A percentile compares a stretch with the other conserved stretches of the same genome.
Conservation (phyloP, 1,140 invertebrate genomes). For the Brachionus manjavacas region DNA sequence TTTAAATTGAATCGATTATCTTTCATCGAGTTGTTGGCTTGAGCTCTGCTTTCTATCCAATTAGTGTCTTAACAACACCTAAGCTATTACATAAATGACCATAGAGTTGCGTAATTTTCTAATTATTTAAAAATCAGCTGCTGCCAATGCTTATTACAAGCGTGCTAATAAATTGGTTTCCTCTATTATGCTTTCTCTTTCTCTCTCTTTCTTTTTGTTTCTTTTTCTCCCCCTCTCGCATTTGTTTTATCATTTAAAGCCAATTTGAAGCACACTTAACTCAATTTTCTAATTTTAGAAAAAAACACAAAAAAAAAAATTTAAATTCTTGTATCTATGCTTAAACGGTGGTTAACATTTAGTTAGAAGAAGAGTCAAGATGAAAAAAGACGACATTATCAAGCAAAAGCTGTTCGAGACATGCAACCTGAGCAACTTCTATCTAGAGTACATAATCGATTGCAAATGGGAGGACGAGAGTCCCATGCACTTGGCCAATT, state of each 20-base stretch:
- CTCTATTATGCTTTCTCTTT: neutral
- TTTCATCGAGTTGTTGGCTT: neutral
- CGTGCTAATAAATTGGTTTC: neutral
- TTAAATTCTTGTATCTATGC: constrained; percentile 15
- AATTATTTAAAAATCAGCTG: neutral
- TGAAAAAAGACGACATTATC: constrained; percentile 42
- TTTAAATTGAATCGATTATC: neutral
- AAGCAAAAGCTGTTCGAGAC: constrained; percentile 39
- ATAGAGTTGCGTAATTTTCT: neutral
- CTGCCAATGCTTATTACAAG: neutral
- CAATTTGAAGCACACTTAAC: neutral
- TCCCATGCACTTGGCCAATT: constrained; percentile 1
- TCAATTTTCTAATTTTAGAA: constrained; percentile 13
- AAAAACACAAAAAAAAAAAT: too few species aligned
- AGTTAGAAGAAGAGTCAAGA: neutral
- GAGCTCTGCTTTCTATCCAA: neutral
- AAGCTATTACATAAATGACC: constrained; percentile 3
- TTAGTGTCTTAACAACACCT: neutral
- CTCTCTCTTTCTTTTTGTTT: neutral
- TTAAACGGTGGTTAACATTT: constrained; percentile 19
- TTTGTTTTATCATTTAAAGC: neutral
- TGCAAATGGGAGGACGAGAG: constrained; percentile 38
- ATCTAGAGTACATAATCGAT: constrained; percentile 14
- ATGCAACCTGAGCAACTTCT: constrained; percentile 30
- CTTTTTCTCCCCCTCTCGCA: neutral